Conservation (phyloP, 2,797 vertebrate genomes). For the Pseudomugil gertrudae region DNA sequence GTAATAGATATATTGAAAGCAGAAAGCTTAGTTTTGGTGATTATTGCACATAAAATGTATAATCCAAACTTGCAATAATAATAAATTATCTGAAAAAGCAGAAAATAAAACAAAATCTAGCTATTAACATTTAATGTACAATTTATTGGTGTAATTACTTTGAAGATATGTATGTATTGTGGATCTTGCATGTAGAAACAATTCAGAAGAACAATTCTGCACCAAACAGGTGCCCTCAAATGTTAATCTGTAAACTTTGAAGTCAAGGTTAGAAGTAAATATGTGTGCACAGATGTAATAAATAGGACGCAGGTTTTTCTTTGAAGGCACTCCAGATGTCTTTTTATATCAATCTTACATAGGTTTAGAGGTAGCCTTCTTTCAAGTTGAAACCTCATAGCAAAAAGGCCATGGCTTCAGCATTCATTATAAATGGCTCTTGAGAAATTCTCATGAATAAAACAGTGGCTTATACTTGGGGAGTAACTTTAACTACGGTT, state of each 20-base stretch:
- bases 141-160: background rate
- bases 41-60: background rate
- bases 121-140: background rate
- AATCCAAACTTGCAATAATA: background rate
- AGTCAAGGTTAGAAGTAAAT: conserved; percentile 76
- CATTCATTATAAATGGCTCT: conserved; percentile 77
- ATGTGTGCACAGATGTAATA: conserved; percentile 74
- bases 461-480: conserved; percentile 57
- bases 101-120: background rate
- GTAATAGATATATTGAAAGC: too few species aligned
- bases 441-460: conserved; percentile 73
- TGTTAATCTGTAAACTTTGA: conserved; percentile 81
- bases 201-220: conserved; percentile 59
- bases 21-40: background rate
- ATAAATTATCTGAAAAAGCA: background rate
- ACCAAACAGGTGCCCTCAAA: conserved; percentile 67
- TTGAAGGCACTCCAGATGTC: conserved; percentile 80
- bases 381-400: conserved; percentile 81
- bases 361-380: conserved; percentile 78
- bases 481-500: conserved; percentile 59
- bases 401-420: conserved; percentile 74
- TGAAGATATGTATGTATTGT: conserved; percentile 4
- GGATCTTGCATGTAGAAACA: conserved; percentile 41
- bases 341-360: conserved; percentile 79
- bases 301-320: conserved; percentile 80